Evolutionary conservation across 2,797 vertebrate species (phyloP).

Genomic region (Carapus acus): DNA sequence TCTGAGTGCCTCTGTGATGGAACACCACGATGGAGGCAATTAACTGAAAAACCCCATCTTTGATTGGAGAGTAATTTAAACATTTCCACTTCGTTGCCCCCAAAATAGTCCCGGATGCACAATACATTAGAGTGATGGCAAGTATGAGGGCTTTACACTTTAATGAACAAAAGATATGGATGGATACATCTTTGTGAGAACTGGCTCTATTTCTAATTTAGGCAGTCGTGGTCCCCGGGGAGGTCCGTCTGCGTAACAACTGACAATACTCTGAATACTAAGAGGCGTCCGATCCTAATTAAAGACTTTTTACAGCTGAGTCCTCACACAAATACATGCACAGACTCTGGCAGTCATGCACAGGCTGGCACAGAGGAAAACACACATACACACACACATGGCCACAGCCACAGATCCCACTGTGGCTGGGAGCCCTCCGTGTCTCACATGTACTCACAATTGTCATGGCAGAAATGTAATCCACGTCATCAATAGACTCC

Average conservation of each 20-base stretch:
- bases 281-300: constrained; percentile 58
- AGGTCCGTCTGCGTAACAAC: constrained; percentile 39
- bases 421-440: neutral
- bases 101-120: constrained; percentile 20
- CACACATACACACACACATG: neutral
- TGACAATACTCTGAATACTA: constrained; percentile 47
- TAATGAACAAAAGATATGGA: constrained; percentile 35
- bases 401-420: neutral
- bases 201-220: constrained; percentile 46
- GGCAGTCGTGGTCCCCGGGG: constrained; percentile 39
- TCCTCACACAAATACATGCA: constrained; percentile 30
- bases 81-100: constrained; percentile 11
- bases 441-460: neutral
- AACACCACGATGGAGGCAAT: constrained; percentile 13
- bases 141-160: constrained; percentile 21
- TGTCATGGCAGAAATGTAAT: neutral
- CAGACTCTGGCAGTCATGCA: constrained; percentile 8
- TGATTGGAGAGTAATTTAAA: constrained; percentile 30
- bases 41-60: constrained; percentile 18
- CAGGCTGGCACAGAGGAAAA: neutral
- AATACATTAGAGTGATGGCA: neutral
- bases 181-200: constrained; percentile 42
- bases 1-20: constrained; percentile 13
- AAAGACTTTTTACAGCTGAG: constrained; percentile 61
- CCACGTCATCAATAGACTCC: neutral